A percentile compares a stretch with the other conserved stretches of the same genome.
Evolutionary conservation across 2,888 invertebrate species (phyloP).

Genomic region (Fragum whitleyi): DNA sequence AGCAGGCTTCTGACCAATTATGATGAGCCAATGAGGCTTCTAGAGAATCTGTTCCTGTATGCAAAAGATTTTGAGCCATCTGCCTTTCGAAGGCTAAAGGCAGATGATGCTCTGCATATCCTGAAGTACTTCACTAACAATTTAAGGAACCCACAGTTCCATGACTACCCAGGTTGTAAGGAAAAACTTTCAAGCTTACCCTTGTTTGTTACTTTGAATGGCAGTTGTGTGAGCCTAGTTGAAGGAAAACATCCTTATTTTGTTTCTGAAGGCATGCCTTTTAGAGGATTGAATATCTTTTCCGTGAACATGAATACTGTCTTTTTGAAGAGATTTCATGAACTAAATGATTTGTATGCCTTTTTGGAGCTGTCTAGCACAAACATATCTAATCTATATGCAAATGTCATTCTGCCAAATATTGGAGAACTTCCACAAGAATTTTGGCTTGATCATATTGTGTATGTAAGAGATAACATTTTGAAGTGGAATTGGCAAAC

Average conservation of each 20-base stretch:
- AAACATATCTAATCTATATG: neutral
- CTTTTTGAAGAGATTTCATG: neutral
- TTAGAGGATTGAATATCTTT: conserved; percentile 3
- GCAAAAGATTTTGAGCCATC: neutral
- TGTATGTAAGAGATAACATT: conserved; percentile 1
- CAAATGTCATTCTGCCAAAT: neutral
- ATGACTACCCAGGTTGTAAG: neutral
- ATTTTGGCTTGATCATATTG: conserved; percentile 20
- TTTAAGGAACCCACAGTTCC: neutral
- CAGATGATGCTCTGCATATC: neutral
- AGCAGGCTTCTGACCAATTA: neutral
- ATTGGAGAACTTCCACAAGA: neutral
- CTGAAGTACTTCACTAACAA: conserved; percentile 10
- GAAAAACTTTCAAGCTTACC: conserved; percentile 11
- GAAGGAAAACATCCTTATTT: neutral
- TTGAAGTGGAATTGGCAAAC: neutral
- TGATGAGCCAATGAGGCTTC: neutral
- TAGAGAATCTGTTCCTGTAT: neutral
- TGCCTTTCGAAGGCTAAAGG: neutral
- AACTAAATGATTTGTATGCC: neutral
- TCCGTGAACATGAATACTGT: neutral
- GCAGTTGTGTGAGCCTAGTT: neutral
- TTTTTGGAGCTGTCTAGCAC: neutral
- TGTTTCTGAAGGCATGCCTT: conserved; percentile 10
- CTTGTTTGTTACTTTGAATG: conserved; percentile 20